Base-by-base conservation (phyloP, 2,888 invertebrate species). In the Drosophila infuscata region DNA sequence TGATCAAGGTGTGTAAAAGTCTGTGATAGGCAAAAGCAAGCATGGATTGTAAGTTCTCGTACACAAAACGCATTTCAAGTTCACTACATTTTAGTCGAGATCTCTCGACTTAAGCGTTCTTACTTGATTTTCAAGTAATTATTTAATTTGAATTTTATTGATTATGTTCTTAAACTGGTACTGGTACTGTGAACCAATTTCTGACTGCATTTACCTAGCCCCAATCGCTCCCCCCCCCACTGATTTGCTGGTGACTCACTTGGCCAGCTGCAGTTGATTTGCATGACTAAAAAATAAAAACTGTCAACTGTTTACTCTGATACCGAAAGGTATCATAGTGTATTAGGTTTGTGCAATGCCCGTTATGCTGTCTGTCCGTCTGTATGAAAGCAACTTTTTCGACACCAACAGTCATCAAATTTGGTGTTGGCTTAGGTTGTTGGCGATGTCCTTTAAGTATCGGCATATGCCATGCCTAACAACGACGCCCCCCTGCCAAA, bases 251-350 rank as follows among this genome's bases (percentile, higher is more conserved):
- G 35, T 41, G 38, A 49, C 30, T 69, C 56, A 57, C 25, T 53
- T 38, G 29, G 65, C 46, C 60, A 73, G 72, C 72, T 73, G 72
- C 72, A 57, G 25, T 58, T 41, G 64, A 63, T 67, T 63, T 68
- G 46, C 60, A 61, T 29, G 20, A 32, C 43, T 35, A 15, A n/a
- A 41, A 30, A 33, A 63, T 33, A 5, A 11, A 63, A 38, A 53
- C 32, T 62, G 73, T 74, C 74, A 74, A 73, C 63, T 56, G 36
- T 41, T 43, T 25, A 25, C 25, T 25, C 25, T 25, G 25, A 25
- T 25, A 25, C 25, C 25, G 25, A 25, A 25, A 25, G 25, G 1
- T 25, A 25, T 25, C 25, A 25, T 25, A 25, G 25, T 25, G 25
- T 25, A 25, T 25, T 25, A 2, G 25, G 25, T 25, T 25, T 25